Conservation (phyloP, 2,113 vertebrate genomes). For the Pithys albifrons region DNA sequence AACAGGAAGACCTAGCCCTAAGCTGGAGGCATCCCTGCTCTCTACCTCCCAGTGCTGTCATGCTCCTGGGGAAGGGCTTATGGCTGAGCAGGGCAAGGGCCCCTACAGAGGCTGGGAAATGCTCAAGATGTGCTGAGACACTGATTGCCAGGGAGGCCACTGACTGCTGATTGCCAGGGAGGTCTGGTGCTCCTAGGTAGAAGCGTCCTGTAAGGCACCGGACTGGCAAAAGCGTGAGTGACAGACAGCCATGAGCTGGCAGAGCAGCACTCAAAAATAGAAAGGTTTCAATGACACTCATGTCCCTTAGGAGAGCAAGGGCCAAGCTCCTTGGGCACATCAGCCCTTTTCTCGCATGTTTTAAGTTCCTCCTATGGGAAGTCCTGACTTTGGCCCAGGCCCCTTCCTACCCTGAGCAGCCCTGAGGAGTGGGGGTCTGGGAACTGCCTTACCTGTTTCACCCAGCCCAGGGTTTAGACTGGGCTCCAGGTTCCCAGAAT, state of each 20-base stretch:
- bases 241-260: not conserved
- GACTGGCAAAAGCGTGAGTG: not conserved
- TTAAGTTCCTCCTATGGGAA: not conserved
- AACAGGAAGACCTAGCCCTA: not conserved
- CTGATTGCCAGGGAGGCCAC: not conserved
- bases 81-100: not conserved
- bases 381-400: not conserved
- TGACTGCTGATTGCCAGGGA: not conserved
- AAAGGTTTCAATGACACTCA: not conserved
- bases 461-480: not conserved
- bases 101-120: not conserved
- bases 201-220: not conserved
- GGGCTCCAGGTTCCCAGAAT: conserved; percentile 68
- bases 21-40: not conserved
- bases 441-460: conserved; percentile 1
- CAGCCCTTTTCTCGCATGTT: fast-evolving
- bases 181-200: not conserved
- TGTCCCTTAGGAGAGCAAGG: not conserved
- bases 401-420: not conserved
- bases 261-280: conserved; percentile 14
- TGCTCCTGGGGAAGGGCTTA: not conserved
- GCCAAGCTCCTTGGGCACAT: not conserved
- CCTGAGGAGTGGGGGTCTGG: not conserved
- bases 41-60: not conserved
- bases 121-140: not conserved